A percentile compares a stretch with the other conserved stretches of the same genome.
phyloP scores from a whole-genome alignment of 2,888 invertebrate genomes.

The Aethes cnicana region DNA sequence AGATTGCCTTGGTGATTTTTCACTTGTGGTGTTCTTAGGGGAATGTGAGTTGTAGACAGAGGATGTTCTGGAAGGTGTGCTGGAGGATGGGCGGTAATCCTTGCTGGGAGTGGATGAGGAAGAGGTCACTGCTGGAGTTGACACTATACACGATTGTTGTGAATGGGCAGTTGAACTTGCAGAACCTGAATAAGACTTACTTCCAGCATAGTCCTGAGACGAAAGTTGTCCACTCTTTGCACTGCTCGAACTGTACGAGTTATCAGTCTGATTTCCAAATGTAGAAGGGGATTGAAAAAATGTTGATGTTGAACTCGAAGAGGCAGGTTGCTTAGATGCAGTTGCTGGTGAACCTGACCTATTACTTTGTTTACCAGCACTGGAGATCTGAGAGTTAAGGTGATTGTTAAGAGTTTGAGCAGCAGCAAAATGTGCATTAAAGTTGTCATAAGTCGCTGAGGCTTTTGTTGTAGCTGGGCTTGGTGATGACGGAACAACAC shows the following conservation, averaged over 20 bases:
- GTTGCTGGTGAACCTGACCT: slow-evolving; percentile 81
- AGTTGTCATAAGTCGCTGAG: slow-evolving; percentile 84
- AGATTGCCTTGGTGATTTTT: slow-evolving; percentile 62
- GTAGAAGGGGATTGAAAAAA: slow-evolving; percentile 85
- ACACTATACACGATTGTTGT: slow-evolving; percentile 88
- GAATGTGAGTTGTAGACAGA: slow-evolving; percentile 71
- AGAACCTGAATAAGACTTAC: slow-evolving; percentile 83
- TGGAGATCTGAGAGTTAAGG: slow-evolving; percentile 84
- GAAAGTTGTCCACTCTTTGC: slow-evolving; percentile 79
- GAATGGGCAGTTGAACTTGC: slow-evolving; percentile 83
- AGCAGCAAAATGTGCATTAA: slow-evolving; percentile 87
- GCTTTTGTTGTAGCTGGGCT: slow-evolving; percentile 84
- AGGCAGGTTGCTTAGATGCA: slow-evolving; percentile 77
- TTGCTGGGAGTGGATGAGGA: slow-evolving; percentile 79
- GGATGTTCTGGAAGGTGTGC: slow-evolving; percentile 71
- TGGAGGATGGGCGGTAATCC: slow-evolving; percentile 84
- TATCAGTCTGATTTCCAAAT: slow-evolving; percentile 82
- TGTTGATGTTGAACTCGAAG: slow-evolving; percentile 79
- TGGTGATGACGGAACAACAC: slow-evolving; percentile 86
- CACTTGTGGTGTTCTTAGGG: slow-evolving; percentile 62
- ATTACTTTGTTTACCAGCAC: slow-evolving; percentile 79
- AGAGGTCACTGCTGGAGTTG: slow-evolving; percentile 83
- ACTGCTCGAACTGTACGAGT: slow-evolving; percentile 81
- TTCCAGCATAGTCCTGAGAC: slow-evolving; percentile 81
- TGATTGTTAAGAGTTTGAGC: slow-evolving; percentile 85